These are phyloP conservation scores for Aphis gossypii DNA, from an alignment of 1,140 invertebrate species.

Conservation along the genomic window DNA sequence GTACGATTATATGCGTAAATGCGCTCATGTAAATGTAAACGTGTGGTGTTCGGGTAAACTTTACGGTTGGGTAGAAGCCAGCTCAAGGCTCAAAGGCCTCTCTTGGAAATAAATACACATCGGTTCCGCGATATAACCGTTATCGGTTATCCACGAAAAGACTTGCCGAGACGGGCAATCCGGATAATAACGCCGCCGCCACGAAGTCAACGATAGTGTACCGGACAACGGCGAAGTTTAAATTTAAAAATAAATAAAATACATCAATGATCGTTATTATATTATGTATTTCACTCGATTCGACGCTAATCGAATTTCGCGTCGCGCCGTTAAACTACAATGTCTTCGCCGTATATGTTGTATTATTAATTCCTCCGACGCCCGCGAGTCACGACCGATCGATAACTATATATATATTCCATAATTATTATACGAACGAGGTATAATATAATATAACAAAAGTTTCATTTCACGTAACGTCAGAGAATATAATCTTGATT, in stretches of 20 bases:
- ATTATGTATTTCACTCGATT: not conserved
- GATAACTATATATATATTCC: not conserved
- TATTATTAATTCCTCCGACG: not conserved
- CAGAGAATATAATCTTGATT: not conserved
- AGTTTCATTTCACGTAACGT: not conserved
- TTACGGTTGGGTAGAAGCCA: constrained; percentile 4
- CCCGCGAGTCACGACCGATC: not conserved
- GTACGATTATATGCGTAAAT: not conserved
- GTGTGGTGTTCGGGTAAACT: not conserved
- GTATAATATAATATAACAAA: not conserved
- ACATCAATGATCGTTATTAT: not conserved
- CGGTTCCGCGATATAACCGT: not conserved
- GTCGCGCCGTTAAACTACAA: too few relatives aligned
- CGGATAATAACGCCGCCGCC: not conserved
- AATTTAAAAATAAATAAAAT: not conserved
- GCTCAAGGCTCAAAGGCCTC: not conserved
- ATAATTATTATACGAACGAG: not conserved
- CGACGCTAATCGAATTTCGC: not conserved
- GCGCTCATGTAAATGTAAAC: not conserved
- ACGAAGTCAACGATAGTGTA: not conserved
- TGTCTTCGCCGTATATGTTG: not conserved
- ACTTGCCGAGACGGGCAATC: not conserved
- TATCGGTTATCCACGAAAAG: not conserved
- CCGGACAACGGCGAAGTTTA: not conserved
- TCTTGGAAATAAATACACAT: not conserved